phyloP scores from a whole-genome alignment of 2,797 vertebrate genomes.

The Varecia variegata region DNA sequence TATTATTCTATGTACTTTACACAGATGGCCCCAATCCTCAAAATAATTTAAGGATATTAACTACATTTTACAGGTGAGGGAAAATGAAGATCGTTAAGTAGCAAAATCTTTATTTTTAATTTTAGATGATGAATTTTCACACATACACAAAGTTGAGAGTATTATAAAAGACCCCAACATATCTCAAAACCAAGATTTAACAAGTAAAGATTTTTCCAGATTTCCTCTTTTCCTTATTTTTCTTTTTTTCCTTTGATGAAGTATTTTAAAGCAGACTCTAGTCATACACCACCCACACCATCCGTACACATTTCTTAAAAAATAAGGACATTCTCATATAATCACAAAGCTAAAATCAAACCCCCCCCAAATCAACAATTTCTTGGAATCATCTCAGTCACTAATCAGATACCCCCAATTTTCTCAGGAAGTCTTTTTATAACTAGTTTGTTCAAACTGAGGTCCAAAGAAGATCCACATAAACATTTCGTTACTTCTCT shows the following conservation, averaged over 20 bases:
- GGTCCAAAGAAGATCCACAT: background rate
- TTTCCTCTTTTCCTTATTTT: background rate
- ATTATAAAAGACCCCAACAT: background rate
- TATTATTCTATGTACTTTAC: background rate
- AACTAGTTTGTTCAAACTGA: background rate
- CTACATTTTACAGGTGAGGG: background rate
- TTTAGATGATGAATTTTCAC: background rate
- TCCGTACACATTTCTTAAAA: background rate
- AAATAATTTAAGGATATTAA: background rate
- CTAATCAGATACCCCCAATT: background rate
- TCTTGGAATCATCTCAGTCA: background rate
- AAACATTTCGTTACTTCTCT: background rate
- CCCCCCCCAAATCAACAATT: background rate
- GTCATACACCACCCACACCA: background rate
- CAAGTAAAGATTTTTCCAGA: background rate
- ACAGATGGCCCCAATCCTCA: background rate
- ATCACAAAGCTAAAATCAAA: background rate
- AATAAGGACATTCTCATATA: background rate
- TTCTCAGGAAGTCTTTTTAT: background rate
- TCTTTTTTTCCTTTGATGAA: background rate
- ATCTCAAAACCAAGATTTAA: background rate
- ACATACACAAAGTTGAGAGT: background rate
- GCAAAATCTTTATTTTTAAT: background rate
- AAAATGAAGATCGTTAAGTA: background rate
- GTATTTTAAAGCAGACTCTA: background rate